phyloP scores from a whole-genome alignment of 2,113 vertebrate genomes.

The Cyanistes caeruleus region DNA sequence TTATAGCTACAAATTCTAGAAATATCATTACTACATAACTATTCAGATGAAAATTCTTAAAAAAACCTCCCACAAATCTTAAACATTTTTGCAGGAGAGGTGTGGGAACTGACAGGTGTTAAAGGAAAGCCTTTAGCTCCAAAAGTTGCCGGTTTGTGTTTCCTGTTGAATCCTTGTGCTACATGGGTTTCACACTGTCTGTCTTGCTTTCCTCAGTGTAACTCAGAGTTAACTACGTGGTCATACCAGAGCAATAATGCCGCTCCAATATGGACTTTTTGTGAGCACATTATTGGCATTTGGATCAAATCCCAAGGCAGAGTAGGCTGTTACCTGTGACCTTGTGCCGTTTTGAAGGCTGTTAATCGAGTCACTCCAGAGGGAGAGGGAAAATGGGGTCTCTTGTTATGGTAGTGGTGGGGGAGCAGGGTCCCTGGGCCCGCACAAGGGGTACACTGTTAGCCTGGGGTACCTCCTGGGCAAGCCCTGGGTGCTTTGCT shows the following conservation, averaged over 20 bases:
- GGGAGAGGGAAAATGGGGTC: no score
- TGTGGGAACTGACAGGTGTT: neutral
- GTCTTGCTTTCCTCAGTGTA: neutral
- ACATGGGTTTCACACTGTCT: rapidly evolving
- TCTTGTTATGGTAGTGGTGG: neutral
- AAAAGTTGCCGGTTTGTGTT: neutral
- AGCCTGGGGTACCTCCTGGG: neutral
- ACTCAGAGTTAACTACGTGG: rapidly evolving
- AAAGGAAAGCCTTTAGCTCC: neutral
- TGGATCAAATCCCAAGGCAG: neutral
- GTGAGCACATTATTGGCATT: neutral
- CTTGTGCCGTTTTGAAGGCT: neutral
- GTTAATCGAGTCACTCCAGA: neutral
- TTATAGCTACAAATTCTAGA: neutral
- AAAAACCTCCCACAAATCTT: neutral
- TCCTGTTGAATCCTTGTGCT: neutral
- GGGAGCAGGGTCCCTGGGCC: neutral
- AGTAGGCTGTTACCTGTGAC: rapidly evolving
- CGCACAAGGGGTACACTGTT: rapidly evolving
- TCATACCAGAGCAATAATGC: neutral
- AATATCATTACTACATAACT: neutral
- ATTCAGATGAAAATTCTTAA: neutral
- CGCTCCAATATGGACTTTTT: neutral
- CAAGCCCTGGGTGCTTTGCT: neutral
- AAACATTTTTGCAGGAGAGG: neutral